Evolutionary conservation across 2,888 invertebrate genomes (phyloP).

Genomic region (Exephanes ischioxanthus): DNA sequence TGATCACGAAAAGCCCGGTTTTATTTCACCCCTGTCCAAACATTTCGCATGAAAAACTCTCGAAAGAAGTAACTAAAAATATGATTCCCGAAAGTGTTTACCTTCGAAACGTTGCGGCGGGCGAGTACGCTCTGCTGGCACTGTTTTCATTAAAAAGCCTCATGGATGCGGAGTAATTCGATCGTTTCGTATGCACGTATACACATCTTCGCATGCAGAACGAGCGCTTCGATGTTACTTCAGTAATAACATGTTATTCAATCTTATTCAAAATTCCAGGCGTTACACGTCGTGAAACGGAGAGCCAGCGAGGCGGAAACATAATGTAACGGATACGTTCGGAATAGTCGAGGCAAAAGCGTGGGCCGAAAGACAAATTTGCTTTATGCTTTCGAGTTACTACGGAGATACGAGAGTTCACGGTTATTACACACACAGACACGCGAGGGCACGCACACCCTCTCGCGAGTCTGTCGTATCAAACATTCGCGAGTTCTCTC

Average conservation of each 20-base stretch:
- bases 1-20: neutral
- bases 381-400: conserved; percentile 23
- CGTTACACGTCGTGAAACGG: neutral
- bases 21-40: neutral
- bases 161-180: neutral
- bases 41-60: neutral
- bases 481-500: conserved; percentile 48
- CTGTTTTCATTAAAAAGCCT: neutral
- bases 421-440: neutral
- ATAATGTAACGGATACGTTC: neutral
- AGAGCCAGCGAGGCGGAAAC: neutral
- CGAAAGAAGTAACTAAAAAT: neutral
- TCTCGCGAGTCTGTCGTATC: conserved; percentile 1
- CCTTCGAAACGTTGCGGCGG: neutral
- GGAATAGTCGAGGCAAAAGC: neutral
- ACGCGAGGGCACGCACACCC: neutral
- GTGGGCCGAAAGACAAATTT: conserved; percentile 28
- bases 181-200: neutral
- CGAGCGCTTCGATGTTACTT: neutral
- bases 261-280: neutral
- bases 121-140: neutral
- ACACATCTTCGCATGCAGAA: neutral
- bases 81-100: neutral
- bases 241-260: neutral
- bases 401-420: conserved; percentile 27